These are phyloP conservation scores for Timema cristinae DNA, from an alignment of 2,888 invertebrate species.

Conservation along the genomic window DNA sequence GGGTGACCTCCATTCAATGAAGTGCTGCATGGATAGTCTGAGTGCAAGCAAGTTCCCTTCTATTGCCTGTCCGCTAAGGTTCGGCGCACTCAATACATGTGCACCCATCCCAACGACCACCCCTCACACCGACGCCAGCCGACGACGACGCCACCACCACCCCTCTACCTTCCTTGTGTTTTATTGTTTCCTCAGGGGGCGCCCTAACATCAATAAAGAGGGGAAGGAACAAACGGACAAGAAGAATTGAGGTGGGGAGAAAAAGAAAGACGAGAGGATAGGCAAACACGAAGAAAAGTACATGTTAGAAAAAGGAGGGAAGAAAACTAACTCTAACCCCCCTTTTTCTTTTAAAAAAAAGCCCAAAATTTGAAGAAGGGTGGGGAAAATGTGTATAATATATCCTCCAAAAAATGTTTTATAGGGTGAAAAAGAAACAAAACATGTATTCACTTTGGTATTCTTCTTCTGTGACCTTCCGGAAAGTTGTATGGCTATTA, in stretches of 20 bases:
- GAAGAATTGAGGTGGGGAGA: constrained; percentile 23
- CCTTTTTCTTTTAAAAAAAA: background rate
- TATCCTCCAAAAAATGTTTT: background rate
- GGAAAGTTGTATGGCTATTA: constrained; percentile 14
- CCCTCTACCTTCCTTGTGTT: constrained; percentile 18
- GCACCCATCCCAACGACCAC: background rate
- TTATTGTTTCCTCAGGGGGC: constrained; percentile 25
- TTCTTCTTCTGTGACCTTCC: constrained; percentile 14
- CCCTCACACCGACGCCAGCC: background rate
- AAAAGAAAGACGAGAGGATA: constrained; percentile 23
- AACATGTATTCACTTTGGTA: background rate
- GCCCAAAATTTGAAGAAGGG: background rate
- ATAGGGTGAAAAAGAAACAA: constrained; percentile 6
- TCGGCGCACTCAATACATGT: constrained; percentile 20
- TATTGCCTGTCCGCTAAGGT: background rate
- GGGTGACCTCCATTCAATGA: too few species aligned
- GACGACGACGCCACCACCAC: constrained; percentile 3
- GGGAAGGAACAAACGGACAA: constrained; percentile 23
- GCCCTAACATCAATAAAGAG: constrained; percentile 30
- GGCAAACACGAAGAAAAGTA: constrained; percentile 25
- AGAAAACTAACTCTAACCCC: background rate
- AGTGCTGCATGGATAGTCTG: too few species aligned
- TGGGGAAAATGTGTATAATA: background rate
- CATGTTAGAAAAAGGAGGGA: background rate
- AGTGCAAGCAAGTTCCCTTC: too few species aligned